Evolutionary conservation across 2,888 invertebrate species (phyloP).

Genomic region (Limulus polyphemus): DNA sequence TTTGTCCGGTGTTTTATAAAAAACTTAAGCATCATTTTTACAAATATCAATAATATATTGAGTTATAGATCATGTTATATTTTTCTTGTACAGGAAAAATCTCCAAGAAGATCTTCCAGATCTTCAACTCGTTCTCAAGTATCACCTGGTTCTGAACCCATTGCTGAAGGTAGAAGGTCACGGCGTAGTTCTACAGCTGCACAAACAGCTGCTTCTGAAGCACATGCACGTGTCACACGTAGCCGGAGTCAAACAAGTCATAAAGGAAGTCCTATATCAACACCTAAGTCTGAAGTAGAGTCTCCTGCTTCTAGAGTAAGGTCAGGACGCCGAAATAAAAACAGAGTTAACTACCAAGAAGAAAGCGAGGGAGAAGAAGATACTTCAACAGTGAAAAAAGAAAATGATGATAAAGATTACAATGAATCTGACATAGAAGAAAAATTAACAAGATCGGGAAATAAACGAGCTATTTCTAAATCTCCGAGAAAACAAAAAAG

Average conservation of each 20-base stretch:
- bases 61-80: too few relatives aligned
- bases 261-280: conserved; percentile 15
- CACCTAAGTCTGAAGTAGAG: conserved; percentile 9
- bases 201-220: conserved; percentile 21
- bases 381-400: conserved; percentile 10
- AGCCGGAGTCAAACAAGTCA: conserved; percentile 5
- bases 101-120: conserved; percentile 16
- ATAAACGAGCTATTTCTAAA: too few relatives aligned
- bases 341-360: conserved; percentile 15
- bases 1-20: too few relatives aligned
- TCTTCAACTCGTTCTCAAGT: conserved; percentile 7
- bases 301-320: conserved; percentile 16
- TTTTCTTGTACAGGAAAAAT: conserved; percentile 4
- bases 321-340: conserved; percentile 10
- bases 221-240: conserved; percentile 16
- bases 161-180: conserved; percentile 11
- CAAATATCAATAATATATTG: too few relatives aligned
- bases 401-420: conserved; percentile 11
- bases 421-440: too few relatives aligned
- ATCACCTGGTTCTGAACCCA: background rate
- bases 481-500: too few relatives aligned
- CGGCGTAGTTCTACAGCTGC: conserved; percentile 19
- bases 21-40: too few relatives aligned
- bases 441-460: too few relatives aligned
- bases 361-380: conserved; percentile 23